Percentiles rank a stretch among this genome's conserved stretches.
phyloP scores from a whole-genome alignment of 37 sponge, comb jelly and placozoan species.

The Halichondria panicea region DNA sequence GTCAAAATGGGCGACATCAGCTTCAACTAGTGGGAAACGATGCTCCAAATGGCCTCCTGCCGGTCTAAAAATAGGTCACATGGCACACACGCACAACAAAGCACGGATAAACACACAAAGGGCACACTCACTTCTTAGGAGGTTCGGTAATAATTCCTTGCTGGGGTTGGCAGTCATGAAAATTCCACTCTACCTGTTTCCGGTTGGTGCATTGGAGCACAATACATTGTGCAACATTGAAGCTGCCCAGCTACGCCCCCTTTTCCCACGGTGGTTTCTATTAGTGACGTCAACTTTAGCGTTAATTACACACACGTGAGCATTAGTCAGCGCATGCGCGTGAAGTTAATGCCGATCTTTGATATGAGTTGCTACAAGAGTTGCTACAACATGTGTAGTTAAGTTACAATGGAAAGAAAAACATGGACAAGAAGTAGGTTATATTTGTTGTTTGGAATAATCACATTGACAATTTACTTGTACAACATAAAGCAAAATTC shows the following conservation, averaged over 20 bases:
- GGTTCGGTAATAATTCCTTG: slow-evolving; percentile 77
- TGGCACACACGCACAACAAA: slow-evolving; percentile 60
- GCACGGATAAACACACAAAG: slow-evolving; percentile 57
- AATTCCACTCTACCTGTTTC: slow-evolving; percentile 70
- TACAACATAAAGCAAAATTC: too few relatives aligned
- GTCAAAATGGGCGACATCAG: not conserved
- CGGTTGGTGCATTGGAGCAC: slow-evolving; percentile 43
- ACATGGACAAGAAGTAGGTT: not conserved
- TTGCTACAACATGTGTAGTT: too few relatives aligned
- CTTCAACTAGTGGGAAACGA: slow-evolving; percentile 26
- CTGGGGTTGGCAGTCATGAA: slow-evolving; percentile 77
- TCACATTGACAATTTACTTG: not conserved
- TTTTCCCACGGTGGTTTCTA: not conserved
- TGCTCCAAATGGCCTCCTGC: not conserved
- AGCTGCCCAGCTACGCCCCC: not conserved
- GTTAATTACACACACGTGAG: too few relatives aligned
- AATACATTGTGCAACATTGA: slow-evolving; percentile 29
- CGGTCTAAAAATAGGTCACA: slow-evolving; percentile 74
- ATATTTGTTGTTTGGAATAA: not conserved
- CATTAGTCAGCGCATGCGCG: too few relatives aligned
- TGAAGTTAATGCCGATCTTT: too few relatives aligned
- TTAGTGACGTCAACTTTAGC: too few relatives aligned
- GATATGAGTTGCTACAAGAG: too few relatives aligned
- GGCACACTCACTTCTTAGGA: slow-evolving; percentile 80
- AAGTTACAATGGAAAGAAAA: not conserved